phyloP scores from a whole-genome alignment of 2,888 invertebrate genomes.

The Leptopilina syphax region DNA sequence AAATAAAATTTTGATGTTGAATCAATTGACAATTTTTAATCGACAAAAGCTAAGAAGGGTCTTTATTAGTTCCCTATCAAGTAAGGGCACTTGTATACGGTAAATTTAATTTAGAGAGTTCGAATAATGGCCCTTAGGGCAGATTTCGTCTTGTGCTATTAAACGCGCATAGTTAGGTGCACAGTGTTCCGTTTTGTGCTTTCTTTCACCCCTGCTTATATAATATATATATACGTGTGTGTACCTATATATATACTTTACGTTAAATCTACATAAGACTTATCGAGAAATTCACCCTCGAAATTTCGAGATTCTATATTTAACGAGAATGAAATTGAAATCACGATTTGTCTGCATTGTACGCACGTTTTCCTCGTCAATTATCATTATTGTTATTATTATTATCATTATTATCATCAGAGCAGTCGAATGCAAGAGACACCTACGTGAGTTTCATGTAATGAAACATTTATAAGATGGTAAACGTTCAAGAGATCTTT shows the following conservation, averaged over 20 bases:
- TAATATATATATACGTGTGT: too few relatives aligned
- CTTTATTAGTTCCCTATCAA: constrained; percentile 22
- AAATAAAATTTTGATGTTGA: constrained; percentile 17
- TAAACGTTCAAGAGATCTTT: not conserved
- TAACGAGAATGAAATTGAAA: constrained; percentile 16
- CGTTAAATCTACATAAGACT: not conserved
- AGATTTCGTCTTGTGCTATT: constrained; percentile 36
- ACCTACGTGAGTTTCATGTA: not conserved
- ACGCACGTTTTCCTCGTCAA: not conserved
- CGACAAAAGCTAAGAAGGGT: constrained; percentile 12
- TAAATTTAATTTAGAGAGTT: constrained; percentile 42
- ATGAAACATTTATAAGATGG: constrained; percentile 27
- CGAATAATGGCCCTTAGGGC: constrained; percentile 31
- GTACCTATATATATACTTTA: not conserved
- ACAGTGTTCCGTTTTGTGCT: constrained; percentile 29
- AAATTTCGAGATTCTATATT: constrained; percentile 12
- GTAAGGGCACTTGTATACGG: constrained; percentile 29
- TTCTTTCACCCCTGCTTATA: constrained; percentile 31
- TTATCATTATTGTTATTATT: not conserved
- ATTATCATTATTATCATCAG: too few relatives aligned
- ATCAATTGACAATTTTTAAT: constrained; percentile 6
- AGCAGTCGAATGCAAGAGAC: not conserved
- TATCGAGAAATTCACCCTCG: not conserved
- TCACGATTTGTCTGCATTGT: not conserved
- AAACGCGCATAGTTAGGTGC: constrained; percentile 42